These are phyloP conservation scores for Trachythela sp. DNA, from an alignment of 64 coral and sea anemone genomes.

Conservation along the genomic window DNA sequence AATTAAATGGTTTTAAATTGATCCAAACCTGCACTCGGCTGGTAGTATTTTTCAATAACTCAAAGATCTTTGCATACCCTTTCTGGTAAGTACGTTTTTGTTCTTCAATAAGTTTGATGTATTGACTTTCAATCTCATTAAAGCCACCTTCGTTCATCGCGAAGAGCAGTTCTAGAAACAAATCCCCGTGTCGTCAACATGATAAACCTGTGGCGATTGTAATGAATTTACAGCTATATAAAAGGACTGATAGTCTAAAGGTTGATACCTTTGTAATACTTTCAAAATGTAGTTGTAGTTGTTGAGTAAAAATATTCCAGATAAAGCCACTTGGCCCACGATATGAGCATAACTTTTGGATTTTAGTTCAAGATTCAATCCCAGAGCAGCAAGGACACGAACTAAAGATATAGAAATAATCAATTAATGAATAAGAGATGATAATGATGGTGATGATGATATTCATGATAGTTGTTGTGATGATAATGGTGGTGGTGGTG, in stretches of 20 bases:
- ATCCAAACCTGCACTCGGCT: too few species aligned
- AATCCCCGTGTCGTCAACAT: not conserved
- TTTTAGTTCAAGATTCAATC: slow-evolving; percentile 91
- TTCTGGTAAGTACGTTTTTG: slow-evolving; percentile 87
- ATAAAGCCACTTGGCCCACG: slow-evolving; percentile 33
- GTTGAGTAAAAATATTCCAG: slow-evolving; percentile 82
- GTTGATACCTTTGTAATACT: slow-evolving; percentile 69
- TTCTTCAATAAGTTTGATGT: slow-evolving; percentile 70
- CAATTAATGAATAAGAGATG: not conserved
- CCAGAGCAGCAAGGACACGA: slow-evolving; percentile 85
- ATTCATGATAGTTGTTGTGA: too few species aligned
- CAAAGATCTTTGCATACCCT: slow-evolving; percentile 45
- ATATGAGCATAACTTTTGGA: slow-evolving; percentile 60
- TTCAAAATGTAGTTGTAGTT: slow-evolving; percentile 97
- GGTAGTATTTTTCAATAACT: not conserved
- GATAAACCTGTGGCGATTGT: too few species aligned
- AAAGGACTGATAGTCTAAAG: not conserved
- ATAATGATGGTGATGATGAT: not conserved
- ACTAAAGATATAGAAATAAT: too few species aligned
- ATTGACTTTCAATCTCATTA: slow-evolving; percentile 64
- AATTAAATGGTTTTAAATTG: not conserved
- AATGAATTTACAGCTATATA: too few species aligned
- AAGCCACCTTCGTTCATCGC: slow-evolving; percentile 75
- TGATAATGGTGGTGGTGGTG: too few species aligned
- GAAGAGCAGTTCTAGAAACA: slow-evolving; percentile 54